Conservation (phyloP, 2,888 invertebrate genomes). For the Lasioglossum figueresi region DNA sequence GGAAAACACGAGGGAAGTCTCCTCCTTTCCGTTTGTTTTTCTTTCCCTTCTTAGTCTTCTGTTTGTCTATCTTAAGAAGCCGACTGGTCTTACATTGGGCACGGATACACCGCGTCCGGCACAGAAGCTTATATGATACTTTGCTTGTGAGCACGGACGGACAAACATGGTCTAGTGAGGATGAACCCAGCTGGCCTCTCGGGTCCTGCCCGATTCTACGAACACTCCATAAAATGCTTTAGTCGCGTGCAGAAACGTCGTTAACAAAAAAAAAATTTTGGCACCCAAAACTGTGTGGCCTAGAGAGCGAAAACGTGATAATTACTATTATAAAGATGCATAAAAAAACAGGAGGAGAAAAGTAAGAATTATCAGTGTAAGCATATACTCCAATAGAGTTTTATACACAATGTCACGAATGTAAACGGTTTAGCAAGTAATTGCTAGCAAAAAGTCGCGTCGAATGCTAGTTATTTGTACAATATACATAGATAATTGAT, state of each 20-base stretch:
- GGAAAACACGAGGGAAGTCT: conserved; percentile 59
- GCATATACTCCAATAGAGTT: conserved; percentile 84
- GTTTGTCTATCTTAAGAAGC: conserved; percentile 61
- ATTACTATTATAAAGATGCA: conserved; percentile 74
- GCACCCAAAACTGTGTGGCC: conserved; percentile 83
- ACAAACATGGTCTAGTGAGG: conserved; percentile 82
- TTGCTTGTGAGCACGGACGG: conserved; percentile 68
- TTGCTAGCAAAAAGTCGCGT: conserved; percentile 79
- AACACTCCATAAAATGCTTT: conserved; percentile 74
- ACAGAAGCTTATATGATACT: conserved; percentile 58
- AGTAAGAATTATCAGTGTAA: conserved; percentile 80
- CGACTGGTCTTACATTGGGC: conserved; percentile 73
- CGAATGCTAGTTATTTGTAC: conserved; percentile 84
- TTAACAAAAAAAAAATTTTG: conserved; percentile 74
- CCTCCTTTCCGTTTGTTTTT: conserved; percentile 61
- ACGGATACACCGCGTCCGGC: conserved; percentile 62
- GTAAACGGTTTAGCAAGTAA: conserved; percentile 82
- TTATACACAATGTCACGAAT: conserved; percentile 84
- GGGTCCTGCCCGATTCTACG: conserved; percentile 80
- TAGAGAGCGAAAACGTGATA: conserved; percentile 84
- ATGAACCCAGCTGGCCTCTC: conserved; percentile 83
- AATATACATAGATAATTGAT: conserved; percentile 83
- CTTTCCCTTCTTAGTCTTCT: conserved; percentile 55
- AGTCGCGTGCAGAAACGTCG: conserved; percentile 72
- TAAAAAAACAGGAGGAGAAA: conserved; percentile 67